These are phyloP conservation scores for Charanyca ferruginea DNA, from an alignment of 2,888 invertebrate genomes.

Conservation along the genomic window DNA sequence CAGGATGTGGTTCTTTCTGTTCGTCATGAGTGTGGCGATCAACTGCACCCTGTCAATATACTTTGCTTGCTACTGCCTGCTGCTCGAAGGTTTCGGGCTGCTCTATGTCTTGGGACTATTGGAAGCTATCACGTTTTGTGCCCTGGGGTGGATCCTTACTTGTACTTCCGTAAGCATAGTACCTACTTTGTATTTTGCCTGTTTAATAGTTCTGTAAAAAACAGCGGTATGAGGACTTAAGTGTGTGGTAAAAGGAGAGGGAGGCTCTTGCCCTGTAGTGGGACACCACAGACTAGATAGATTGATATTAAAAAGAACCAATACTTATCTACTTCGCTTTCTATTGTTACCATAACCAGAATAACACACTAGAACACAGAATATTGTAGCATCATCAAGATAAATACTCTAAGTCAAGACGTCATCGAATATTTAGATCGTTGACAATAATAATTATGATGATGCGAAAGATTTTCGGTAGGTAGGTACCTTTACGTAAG, in stretches of 20 bases:
- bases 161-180: slow-evolving; percentile 96
- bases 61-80: slow-evolving; percentile 96
- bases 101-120: slow-evolving; percentile 96
- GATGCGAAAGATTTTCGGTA: background rate
- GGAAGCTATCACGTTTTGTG: slow-evolving; percentile 96
- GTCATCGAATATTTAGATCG: slow-evolving; percentile 4
- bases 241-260: too few species aligned
- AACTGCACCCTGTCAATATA: slow-evolving; percentile 97
- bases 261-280: too few species aligned
- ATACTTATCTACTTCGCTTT: too few species aligned
- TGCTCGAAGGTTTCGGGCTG: slow-evolving; percentile 96
- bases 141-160: slow-evolving; percentile 96
- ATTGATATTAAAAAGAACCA: too few species aligned
- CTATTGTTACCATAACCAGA: too few species aligned
- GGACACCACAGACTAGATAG: too few species aligned
- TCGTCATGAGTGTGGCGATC: slow-evolving; percentile 96
- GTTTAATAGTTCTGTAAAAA: too few species aligned
- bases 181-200: slow-evolving; percentile 1
- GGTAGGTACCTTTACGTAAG: slow-evolving; percentile 15
- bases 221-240: background rate
- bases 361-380: too few species aligned
- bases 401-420: too few species aligned
- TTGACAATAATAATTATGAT: slow-evolving; percentile 22
- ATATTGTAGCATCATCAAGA: background rate
- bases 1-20: slow-evolving; percentile 98